These are phyloP conservation scores for Parus major DNA, from an alignment of 2,113 vertebrate genomes.

Conservation along the genomic window DNA sequence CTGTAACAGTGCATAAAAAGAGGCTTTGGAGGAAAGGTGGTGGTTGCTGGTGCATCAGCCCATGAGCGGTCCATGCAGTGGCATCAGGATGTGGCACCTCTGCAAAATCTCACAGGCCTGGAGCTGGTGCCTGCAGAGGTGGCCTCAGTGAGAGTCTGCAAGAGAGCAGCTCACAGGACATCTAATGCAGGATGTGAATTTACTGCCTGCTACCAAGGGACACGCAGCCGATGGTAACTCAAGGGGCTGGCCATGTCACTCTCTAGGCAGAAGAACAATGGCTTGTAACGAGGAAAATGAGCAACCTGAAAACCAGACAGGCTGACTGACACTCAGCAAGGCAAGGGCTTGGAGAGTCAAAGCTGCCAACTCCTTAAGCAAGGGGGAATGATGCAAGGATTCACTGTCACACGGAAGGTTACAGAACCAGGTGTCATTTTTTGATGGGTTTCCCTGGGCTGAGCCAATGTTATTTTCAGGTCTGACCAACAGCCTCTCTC, in stretches of 20 bases:
- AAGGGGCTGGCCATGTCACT: background rate
- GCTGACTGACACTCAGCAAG: background rate
- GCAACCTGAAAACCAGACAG: background rate
- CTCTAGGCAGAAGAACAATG: background rate
- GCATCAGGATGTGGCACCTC: background rate
- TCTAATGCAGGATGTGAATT: rapidly evolving
- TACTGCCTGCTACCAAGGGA: background rate
- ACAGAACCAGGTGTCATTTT: slow-evolving; percentile 5
- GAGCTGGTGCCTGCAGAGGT: background rate
- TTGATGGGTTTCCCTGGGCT: slow-evolving; percentile 12
- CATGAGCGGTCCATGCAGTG: rapidly evolving
- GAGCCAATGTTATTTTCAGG: slow-evolving; percentile 19
- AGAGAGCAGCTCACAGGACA: background rate
- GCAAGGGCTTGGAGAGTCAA: background rate
- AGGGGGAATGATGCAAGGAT: background rate
- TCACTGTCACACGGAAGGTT: background rate
- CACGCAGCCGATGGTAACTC: rapidly evolving
- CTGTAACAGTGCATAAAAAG: slow-evolving; percentile 39
- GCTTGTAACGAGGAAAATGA: background rate
- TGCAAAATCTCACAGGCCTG: background rate
- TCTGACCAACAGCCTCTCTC: slow-evolving; percentile 8
- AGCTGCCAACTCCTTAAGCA: background rate
- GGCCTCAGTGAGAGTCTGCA: background rate
- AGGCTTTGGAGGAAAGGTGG: background rate
- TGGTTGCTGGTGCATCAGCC: background rate